Percentiles rank a stretch among this genome's conserved stretches.
Conservation (phyloP, 2,888 invertebrate genomes). For the Nesidiocoris tenuis region DNA sequence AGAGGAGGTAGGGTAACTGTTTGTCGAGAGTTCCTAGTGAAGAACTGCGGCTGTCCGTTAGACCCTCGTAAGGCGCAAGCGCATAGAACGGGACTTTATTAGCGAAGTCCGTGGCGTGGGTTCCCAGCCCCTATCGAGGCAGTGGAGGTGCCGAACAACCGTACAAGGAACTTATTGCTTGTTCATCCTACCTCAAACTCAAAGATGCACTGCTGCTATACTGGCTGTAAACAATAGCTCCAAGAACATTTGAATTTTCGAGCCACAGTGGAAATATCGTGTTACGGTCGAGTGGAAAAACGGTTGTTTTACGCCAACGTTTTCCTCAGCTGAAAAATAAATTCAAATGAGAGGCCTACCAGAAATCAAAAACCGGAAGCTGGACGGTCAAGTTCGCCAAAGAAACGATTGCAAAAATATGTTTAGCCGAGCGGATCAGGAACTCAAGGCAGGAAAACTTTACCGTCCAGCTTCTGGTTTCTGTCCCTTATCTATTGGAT, state of each 20-base stretch:
- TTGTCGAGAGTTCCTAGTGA: neutral
- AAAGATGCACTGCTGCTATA: too few species aligned
- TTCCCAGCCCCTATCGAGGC: neutral
- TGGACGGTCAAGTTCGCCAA: too few species aligned
- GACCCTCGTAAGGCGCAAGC: neutral
- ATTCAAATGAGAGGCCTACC: too few species aligned
- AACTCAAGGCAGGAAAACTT: neutral
- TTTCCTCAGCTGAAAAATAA: too few species aligned
- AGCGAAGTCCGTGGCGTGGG: neutral
- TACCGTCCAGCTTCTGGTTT: neutral
- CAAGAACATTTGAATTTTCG: too few species aligned
- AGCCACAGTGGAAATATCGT: too few species aligned
- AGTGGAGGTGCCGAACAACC: neutral
- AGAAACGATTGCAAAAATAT: neutral
- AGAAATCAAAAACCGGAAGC: slow-evolving; percentile 1
- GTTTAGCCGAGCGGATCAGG: neutral
- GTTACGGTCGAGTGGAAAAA: too few species aligned
- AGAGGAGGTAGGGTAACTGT: neutral
- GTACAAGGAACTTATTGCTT: neutral
- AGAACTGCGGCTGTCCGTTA: neutral
- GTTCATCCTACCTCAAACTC: too few species aligned
- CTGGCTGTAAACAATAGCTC: too few species aligned
- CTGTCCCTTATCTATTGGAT: too few species aligned
- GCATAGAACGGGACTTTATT: neutral
- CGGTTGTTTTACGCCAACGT: too few species aligned